Percentiles rank a stretch among this genome's conserved stretches.
Evolutionary conservation across 2,888 invertebrate genomes (phyloP).

Genomic region (Epinotia bilunana): DNA sequence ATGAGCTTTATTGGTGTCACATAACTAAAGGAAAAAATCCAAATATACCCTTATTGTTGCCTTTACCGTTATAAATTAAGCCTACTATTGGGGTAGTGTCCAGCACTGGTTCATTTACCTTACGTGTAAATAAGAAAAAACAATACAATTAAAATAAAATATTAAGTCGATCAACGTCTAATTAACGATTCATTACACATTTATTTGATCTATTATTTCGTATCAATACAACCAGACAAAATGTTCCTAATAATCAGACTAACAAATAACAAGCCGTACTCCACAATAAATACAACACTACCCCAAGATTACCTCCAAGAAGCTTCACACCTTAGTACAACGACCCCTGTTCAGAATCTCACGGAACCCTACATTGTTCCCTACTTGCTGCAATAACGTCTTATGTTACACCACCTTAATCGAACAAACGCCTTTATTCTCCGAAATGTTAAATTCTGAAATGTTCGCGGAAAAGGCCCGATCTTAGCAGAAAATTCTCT

Average conservation of each 20-base stretch:
- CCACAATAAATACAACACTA: constrained; percentile 32
- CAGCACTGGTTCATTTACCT: too few relatives aligned
- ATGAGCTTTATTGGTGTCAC: background rate
- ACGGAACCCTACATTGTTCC: constrained; percentile 24
- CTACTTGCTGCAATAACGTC: constrained; percentile 1
- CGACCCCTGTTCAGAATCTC: constrained; percentile 29
- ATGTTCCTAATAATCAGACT: constrained; percentile 10
- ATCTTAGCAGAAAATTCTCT: background rate
- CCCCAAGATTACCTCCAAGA: constrained; percentile 17
- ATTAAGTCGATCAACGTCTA: too few relatives aligned
- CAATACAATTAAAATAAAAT: too few relatives aligned
- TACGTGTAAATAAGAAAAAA: too few relatives aligned
- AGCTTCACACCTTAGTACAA: constrained; percentile 35
- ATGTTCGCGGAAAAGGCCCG: constrained; percentile 1
- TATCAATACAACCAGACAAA: constrained; percentile 11
- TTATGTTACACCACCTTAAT: background rate
- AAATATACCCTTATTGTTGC: too few relatives aligned
- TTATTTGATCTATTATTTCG: background rate
- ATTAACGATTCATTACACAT: background rate
- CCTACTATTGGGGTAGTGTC: too few relatives aligned
- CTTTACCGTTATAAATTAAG: too few relatives aligned
- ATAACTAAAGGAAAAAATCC: too few relatives aligned
- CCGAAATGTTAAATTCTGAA: background rate
- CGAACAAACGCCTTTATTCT: constrained; percentile 4
- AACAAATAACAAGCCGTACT: background rate